These are phyloP conservation scores for Diplodus sargus DNA, from an alignment of 2,797 vertebrate species.

Conservation along the genomic window DNA sequence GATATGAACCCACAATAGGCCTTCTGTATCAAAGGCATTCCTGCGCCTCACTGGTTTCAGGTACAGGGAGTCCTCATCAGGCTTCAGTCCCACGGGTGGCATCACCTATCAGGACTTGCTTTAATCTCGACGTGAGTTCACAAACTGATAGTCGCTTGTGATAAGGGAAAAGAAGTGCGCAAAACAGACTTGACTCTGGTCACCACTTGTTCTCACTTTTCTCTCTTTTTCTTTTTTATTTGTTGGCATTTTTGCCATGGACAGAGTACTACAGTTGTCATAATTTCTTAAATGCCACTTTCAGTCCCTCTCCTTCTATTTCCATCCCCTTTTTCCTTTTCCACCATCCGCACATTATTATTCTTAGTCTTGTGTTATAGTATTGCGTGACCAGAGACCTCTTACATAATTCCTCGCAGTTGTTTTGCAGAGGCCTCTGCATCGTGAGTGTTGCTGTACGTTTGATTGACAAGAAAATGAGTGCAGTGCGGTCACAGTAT, in stretches of 20 bases:
- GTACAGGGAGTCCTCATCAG: constrained; percentile 37
- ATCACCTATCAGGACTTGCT: background rate
- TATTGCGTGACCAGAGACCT: constrained; percentile 32
- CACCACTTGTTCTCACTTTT: background rate
- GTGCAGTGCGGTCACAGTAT: constrained; percentile 1
- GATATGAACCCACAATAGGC: constrained; percentile 68
- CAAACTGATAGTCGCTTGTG: constrained; percentile 3
- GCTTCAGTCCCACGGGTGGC: background rate
- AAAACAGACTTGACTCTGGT: background rate
- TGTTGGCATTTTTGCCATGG: background rate
- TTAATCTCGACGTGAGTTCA: background rate
- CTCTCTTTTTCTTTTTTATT: background rate
- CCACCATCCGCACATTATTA: background rate
- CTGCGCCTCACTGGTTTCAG: constrained; percentile 56
- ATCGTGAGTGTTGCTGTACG: constrained; percentile 7
- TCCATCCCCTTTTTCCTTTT: background rate
- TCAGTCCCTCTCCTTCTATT: background rate
- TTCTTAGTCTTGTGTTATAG: constrained; percentile 24
- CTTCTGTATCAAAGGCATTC: constrained; percentile 64
- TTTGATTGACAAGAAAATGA: constrained; percentile 37
- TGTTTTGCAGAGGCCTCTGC: constrained; percentile 36
- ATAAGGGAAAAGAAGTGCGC: background rate
- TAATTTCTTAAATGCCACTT: background rate
- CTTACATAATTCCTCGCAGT: constrained; percentile 39
- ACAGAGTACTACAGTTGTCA: background rate